Conservation (phyloP, 2,888 invertebrate species). For the Ectemnius lituratus region DNA sequence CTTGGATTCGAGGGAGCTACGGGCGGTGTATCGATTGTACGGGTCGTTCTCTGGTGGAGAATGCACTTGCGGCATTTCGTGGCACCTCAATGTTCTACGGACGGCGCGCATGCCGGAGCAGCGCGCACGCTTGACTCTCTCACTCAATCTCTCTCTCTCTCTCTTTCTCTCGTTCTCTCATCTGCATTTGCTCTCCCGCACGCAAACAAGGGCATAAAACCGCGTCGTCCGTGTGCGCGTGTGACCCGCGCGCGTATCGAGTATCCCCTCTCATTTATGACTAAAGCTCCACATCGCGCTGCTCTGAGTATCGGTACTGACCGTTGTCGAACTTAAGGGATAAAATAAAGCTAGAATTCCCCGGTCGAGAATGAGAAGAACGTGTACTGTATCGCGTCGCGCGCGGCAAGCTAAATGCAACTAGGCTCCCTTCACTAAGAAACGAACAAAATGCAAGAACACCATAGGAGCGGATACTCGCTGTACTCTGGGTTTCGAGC, state of each 20-base stretch:
- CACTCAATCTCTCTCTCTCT: conserved; percentile 1
- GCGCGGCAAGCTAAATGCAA: conserved; percentile 24
- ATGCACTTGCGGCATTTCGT: conserved; percentile 37
- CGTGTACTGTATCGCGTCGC: neutral
- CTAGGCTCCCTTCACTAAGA: conserved; percentile 3
- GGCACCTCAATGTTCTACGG: conserved; percentile 8
- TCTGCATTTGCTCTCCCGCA: conserved; percentile 33
- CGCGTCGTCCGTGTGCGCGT: conserved; percentile 32
- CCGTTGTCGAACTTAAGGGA: conserved; percentile 24
- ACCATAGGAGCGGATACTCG: neutral
- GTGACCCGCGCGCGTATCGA: conserved; percentile 25
- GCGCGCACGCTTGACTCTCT: neutral
- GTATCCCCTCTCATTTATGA: conserved; percentile 15
- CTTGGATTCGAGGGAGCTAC: conserved; percentile 57
- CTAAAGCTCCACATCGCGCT: neutral
- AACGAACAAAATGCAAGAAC: conserved; percentile 3
- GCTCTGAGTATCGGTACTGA: conserved; percentile 18
- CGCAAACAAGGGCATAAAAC: conserved; percentile 47
- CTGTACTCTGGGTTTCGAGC: conserved; percentile 10
- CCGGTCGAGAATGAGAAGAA: conserved; percentile 7
- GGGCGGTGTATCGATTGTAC: conserved; percentile 56
- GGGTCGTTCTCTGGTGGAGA: conserved; percentile 39
- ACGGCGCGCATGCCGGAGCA: conserved; percentile 1
- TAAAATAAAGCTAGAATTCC: conserved; percentile 27
- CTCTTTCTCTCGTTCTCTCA: conserved; percentile 28